Evolutionary conservation across 2,797 vertebrate species (phyloP).

Genomic region (Muraenolepis orangiensis): DNA sequence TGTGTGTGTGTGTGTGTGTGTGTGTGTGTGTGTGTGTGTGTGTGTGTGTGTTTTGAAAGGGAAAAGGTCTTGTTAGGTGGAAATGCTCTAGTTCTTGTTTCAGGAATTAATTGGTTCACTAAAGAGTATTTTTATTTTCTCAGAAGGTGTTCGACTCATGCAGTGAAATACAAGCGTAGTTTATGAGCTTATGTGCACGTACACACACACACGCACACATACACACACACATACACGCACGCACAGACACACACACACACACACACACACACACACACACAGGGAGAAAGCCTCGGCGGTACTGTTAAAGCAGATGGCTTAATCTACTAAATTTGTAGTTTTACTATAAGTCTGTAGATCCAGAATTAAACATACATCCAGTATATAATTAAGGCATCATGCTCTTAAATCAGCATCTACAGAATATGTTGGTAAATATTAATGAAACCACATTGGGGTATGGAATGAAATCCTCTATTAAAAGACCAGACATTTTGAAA

Average conservation of each 20-base stretch:
- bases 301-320: background rate
- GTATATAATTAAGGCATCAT: background rate
- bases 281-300: background rate
- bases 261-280: background rate
- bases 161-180: background rate
- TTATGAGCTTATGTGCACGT: no score
- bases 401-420: background rate
- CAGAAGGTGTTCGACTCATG: background rate
- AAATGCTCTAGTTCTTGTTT: conserved; percentile 54
- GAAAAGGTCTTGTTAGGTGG: conserved; percentile 43
- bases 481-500: conserved; percentile 1
- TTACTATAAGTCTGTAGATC: background rate
- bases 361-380: background rate
- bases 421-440: background rate
- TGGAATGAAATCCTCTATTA: background rate
- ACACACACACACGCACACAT: background rate
- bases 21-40: no score
- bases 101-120: conserved; percentile 57
- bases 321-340: background rate
- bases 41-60: conserved; percentile 37
- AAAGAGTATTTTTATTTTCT: conserved; percentile 25
- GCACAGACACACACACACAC: background rate
- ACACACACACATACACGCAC: background rate
- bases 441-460: background rate
- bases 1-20: background rate